A percentile compares a stretch with the other conserved stretches of the same genome.
Evolutionary conservation across 2,888 invertebrate species (phyloP).

Genomic region (Oxytorus armatus): DNA sequence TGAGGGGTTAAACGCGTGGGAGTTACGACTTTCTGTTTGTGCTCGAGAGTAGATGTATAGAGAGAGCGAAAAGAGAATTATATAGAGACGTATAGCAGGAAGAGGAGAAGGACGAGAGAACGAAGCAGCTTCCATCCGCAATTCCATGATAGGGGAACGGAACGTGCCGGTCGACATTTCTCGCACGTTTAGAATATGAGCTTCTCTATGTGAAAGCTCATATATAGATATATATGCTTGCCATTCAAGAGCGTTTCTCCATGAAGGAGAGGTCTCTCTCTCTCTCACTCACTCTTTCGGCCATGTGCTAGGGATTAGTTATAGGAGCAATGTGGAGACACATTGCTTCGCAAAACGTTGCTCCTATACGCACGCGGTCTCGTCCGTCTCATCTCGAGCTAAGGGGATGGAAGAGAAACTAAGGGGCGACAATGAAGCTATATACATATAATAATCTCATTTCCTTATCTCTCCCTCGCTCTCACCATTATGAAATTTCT

Average conservation of each 20-base stretch:
- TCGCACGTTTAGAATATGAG: constrained; percentile 59
- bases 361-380: constrained; percentile 30
- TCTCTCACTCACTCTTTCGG: too few relatives aligned
- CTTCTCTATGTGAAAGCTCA: constrained; percentile 9
- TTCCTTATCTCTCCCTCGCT: constrained; percentile 20
- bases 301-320: constrained; percentile 24
- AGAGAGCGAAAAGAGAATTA: constrained; percentile 20
- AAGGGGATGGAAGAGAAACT: background rate
- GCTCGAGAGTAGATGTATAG: constrained; percentile 1
- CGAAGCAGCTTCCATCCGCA: constrained; percentile 35
- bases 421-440: constrained; percentile 68
- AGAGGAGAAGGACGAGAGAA: constrained; percentile 10
- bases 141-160: constrained; percentile 52
- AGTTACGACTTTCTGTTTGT: constrained; percentile 8
- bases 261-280: constrained; percentile 21
- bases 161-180: constrained; percentile 60
- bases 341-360: too few relatives aligned
- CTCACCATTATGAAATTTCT: too few relatives aligned
- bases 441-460: constrained; percentile 26
- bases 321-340: too few relatives aligned
- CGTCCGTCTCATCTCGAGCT: background rate
- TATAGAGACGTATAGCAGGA: constrained; percentile 17
- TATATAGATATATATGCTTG: background rate
- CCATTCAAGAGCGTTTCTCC: background rate
- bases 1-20: background rate